Evolutionary conservation across 2,113 vertebrate species (phyloP).

Genomic region (Myodes glareolus): DNA sequence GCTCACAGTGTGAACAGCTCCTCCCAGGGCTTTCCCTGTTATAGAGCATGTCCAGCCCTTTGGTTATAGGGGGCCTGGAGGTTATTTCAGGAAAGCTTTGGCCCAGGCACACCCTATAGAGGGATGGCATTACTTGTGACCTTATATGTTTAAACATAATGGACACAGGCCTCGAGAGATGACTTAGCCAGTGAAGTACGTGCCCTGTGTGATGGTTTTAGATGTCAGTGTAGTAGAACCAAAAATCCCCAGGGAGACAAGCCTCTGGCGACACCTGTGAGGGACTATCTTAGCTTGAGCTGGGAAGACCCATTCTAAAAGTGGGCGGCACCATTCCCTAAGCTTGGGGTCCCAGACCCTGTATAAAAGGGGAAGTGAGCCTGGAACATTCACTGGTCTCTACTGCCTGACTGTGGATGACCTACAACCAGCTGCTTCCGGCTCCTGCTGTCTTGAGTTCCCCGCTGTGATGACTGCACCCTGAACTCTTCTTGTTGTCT

Average conservation of each 20-base stretch:
- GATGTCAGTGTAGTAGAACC: background rate
- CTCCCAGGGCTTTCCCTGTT: background rate
- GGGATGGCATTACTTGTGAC: background rate
- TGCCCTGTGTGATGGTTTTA: background rate
- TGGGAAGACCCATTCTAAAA: background rate
- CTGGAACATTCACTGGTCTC: background rate
- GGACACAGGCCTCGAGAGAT: background rate
- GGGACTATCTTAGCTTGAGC: background rate
- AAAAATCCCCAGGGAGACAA: background rate
- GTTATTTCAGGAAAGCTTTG: background rate
- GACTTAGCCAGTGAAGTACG: background rate
- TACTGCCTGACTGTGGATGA: background rate
- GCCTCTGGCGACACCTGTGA: background rate
- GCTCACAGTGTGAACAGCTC: rapidly evolving
- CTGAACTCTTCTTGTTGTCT: too few species aligned
- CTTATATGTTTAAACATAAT: background rate
- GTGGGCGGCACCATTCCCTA: background rate
- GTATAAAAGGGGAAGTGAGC: background rate
- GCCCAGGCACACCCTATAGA: background rate
- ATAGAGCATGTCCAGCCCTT: background rate
- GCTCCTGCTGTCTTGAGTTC: background rate
- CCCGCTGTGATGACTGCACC: too few species aligned
- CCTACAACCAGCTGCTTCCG: background rate
- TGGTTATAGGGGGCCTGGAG: rapidly evolving
- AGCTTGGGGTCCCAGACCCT: background rate